Evolutionary conservation across 2,113 vertebrate genomes (phyloP).

Genomic region (Toxotes chatareus): DNA sequence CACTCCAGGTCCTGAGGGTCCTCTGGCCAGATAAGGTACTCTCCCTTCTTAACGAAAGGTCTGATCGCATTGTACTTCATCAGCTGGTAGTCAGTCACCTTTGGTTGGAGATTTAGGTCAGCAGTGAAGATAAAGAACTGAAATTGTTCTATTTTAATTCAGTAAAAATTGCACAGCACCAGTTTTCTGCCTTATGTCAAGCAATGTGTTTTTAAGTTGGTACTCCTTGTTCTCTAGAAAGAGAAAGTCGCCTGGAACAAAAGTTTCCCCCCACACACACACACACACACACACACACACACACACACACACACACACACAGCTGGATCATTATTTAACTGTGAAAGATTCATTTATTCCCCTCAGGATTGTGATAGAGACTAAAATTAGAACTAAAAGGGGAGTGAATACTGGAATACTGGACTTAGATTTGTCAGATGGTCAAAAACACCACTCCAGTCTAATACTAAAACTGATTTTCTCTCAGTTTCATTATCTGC

Average conservation of each 20-base stretch:
- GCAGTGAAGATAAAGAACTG: background rate
- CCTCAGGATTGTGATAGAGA: background rate
- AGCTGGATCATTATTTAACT: background rate
- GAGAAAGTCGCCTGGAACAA: no score
- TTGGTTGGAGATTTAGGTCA: background rate
- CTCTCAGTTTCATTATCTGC: background rate
- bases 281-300: no score
- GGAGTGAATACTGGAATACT: no score
- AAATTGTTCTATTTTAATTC: background rate
- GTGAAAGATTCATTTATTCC: background rate
- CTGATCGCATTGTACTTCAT: constrained; percentile 85
- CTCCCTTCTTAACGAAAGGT: constrained; percentile 84
- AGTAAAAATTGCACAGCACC: background rate
- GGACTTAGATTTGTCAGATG: no score
- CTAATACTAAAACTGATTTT: no score
- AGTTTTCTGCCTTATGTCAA: background rate
- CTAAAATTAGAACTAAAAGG: background rate
- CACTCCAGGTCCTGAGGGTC: constrained; percentile 90
- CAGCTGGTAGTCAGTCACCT: constrained; percentile 88
- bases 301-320: no score
- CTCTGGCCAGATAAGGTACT: constrained; percentile 90
- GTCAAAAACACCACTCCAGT: no score
- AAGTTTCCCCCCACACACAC: no score
- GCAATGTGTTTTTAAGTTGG: background rate
- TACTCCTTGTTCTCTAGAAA: no score